A percentile compares a stretch with the other conserved stretches of the same genome.
Evolutionary conservation across 2,113 vertebrate genomes (phyloP).

Genomic region (western clawed frog (Xenopus tropicalis)): DNA sequence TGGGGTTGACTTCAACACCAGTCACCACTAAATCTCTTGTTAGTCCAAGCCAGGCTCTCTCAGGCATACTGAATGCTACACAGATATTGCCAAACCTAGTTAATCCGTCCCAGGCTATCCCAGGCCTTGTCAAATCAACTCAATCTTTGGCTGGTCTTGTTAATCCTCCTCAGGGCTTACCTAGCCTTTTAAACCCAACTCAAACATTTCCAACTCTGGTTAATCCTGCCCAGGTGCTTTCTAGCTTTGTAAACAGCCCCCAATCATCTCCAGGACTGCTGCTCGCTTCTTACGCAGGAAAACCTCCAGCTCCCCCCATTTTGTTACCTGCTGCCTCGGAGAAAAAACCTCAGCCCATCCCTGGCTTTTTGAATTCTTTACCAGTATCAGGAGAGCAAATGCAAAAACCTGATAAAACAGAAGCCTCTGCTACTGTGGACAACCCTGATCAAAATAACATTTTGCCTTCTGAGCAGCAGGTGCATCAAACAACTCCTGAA

Average conservation of each 20-base stretch:
- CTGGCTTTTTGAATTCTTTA: slow-evolving; percentile 45
- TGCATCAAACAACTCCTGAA: not conserved
- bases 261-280: slow-evolving; percentile 59
- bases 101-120: slow-evolving; percentile 48
- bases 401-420: slow-evolving; percentile 20
- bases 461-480: not conserved
- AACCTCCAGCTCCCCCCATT: slow-evolving; percentile 43
- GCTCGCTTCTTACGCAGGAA: slow-evolving; percentile 50
- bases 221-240: slow-evolving; percentile 27
- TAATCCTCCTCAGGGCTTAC: slow-evolving; percentile 69
- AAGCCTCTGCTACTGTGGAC: not conserved
- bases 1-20: not conserved
- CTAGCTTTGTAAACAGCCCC: slow-evolving; percentile 15
- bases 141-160: slow-evolving; percentile 51
- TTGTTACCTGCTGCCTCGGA: slow-evolving; percentile 32
- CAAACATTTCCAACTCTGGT: slow-evolving; percentile 24
- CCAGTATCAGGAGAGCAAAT: slow-evolving; percentile 11
- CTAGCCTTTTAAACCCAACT: slow-evolving; percentile 64
- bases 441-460: slow-evolving; percentile 4
- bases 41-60: slow-evolving; percentile 22
- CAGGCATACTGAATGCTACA: slow-evolving; percentile 28
- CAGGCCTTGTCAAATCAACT: slow-evolving; percentile 50
- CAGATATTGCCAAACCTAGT: slow-evolving; percentile 33
- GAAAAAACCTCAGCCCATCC: slow-evolving; percentile 47
- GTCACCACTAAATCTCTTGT: slow-evolving; percentile 18